Evolutionary conservation across 1,140 invertebrate genomes (phyloP).

Genomic region (Solen grandis): DNA sequence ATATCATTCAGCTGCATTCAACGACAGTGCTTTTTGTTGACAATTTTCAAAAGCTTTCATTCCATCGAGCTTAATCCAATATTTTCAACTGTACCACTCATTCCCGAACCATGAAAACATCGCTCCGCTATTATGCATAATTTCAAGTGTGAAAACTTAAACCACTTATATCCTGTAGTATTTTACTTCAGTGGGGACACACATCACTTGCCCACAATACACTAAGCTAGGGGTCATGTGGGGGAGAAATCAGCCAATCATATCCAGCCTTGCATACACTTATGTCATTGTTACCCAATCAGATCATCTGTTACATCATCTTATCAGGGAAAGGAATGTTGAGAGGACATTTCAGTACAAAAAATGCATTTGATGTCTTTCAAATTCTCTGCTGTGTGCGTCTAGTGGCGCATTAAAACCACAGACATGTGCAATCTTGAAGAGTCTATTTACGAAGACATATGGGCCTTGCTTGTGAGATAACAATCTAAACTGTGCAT

Average conservation of each 20-base stretch:
- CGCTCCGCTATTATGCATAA: slow-evolving; percentile 2
- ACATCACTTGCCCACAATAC: slow-evolving; percentile 41
- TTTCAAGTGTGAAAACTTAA: slow-evolving; percentile 6
- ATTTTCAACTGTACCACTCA: no score
- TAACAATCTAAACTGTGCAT: background rate
- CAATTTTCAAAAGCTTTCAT: no score
- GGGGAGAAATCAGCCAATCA: slow-evolving; percentile 47
- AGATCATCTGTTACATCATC: slow-evolving; percentile 33
- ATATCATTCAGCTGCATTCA: no score
- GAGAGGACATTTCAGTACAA: slow-evolving; percentile 19
- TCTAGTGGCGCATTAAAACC: background rate
- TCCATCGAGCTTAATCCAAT: no score
- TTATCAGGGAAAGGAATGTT: slow-evolving; percentile 56
- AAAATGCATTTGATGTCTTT: background rate
- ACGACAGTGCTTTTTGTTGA: no score
- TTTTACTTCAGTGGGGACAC: slow-evolving; percentile 21
- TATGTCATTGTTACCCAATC: slow-evolving; percentile 54
- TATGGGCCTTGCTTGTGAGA: background rate
- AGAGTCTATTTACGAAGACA: no score
- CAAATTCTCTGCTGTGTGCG: background rate
- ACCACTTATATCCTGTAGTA: slow-evolving; percentile 20
- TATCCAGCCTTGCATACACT: slow-evolving; percentile 33
- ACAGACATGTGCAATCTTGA: no score
- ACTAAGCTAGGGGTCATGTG: slow-evolving; percentile 28
- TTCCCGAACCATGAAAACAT: slow-evolving; percentile 27